A percentile compares a stretch with the other conserved stretches of the same genome.
Conservation (phyloP, 2,113 vertebrate species). For the Lanius ludovicianus region DNA sequence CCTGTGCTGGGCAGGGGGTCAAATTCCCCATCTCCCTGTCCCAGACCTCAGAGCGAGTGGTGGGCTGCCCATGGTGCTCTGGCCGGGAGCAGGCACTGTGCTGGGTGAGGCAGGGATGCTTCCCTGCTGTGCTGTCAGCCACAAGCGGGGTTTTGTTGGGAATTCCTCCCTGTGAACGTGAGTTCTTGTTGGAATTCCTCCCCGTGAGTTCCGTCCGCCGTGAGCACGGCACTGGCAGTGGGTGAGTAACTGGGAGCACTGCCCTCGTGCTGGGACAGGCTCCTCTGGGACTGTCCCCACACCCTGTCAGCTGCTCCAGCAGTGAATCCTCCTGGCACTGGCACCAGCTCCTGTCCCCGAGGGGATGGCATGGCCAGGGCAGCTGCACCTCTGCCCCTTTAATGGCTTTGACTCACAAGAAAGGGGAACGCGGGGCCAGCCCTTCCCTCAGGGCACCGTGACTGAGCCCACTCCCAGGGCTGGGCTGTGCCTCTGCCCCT, state of each 20-base stretch:
- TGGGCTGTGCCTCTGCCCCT: neutral
- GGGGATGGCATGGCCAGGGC: neutral
- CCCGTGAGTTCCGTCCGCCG: rapidly evolving
- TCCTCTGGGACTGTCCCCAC: neutral
- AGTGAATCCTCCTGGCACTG: neutral
- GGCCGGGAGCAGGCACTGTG: rapidly evolving
- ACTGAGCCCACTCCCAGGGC: rapidly evolving
- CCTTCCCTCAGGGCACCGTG: neutral
- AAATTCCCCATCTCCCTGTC: rapidly evolving
- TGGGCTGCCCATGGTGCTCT: neutral
- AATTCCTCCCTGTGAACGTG: neutral
- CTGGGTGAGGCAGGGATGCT: neutral
- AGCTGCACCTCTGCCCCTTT: neutral
- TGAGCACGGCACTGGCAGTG: neutral
- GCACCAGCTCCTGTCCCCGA: neutral
- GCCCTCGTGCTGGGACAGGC: neutral
- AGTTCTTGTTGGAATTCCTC: neutral
- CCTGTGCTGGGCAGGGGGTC: neutral
- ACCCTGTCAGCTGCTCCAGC: neutral
- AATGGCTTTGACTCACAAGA: neutral
- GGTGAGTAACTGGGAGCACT: rapidly evolving
- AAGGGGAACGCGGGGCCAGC: neutral
- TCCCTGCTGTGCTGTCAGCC: neutral
- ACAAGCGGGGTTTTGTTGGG: neutral
- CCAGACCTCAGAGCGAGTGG: rapidly evolving